Evolutionary conservation across 2,797 vertebrate genomes (phyloP), one percentile per base, ranked within the genome.

Genomic region (Semotilus atromaculatus): DNA sequence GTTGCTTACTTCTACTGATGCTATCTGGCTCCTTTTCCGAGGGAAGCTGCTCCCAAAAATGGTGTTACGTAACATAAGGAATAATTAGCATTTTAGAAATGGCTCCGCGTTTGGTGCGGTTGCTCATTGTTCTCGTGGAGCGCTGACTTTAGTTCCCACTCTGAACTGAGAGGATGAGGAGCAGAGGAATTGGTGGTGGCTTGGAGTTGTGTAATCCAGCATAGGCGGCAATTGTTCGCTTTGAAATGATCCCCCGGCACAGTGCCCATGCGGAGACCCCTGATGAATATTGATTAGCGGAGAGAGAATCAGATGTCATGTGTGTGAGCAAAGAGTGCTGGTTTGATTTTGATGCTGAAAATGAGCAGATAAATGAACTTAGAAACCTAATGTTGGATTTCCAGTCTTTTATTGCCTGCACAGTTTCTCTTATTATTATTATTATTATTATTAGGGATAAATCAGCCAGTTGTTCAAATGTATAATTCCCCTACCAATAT

Each of bases 171-270:
- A 84, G 74, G 60, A 70, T 26, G 79, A 75, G 4, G 38, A 53
- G 60, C 7, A 58, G 53, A 16, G n/a, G 18, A 55, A 60, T 67
- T 67, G 84, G 34, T n/a, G 34, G 72, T 0, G 13, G 36, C 76
- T 71, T 82, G 40, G 81, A 83, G 66, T 82, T 83, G 84, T 86
- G 83, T 88, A 71, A 81, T 83, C 79, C 90, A 89, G 72, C 88
- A 84, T 88, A 82, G 66, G 36, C 58, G 36, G 31, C 86, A 81
- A 87, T 92, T 92, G 88, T 91, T 89, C 51, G 53, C 31, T 48
- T 43, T 89, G 90, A 92, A 92, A 89, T 85, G 89, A 8, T 89
- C 88, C 83, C 85, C 88, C 70, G 87, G 88, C 81, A 81, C 88
- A 86, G 84, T 90, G 84, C 82, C 67, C 38, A 70, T 62, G 40